A percentile compares a stretch with the other conserved stretches of the same genome.
Conservation (phyloP, 2,888 invertebrate genomes). For the Drosophila planitibia region DNA sequence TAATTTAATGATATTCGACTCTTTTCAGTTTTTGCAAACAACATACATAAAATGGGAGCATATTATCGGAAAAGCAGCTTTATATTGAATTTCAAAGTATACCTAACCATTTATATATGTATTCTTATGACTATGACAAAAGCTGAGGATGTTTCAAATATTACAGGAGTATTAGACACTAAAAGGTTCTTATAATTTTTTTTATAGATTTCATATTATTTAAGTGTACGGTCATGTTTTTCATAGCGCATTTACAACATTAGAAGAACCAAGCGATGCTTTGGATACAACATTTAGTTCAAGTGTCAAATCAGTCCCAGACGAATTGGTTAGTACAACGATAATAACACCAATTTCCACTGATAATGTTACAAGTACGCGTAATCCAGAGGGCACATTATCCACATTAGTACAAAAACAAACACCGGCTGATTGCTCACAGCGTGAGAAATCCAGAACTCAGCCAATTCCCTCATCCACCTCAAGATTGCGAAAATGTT, state of each 20-base stretch:
- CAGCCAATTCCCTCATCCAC: constrained; percentile 70
- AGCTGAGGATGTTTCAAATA: constrained; percentile 29
- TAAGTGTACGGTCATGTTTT: neutral
- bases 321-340: constrained; percentile 9
- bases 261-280: constrained; percentile 2
- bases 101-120: constrained; percentile 22
- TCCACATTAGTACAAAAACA: constrained; percentile 6
- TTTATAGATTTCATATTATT: neutral
- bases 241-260: constrained; percentile 1
- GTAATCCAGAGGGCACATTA: constrained; percentile 13
- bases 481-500: constrained; percentile 86
- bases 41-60: constrained; percentile 19
- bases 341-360: neutral
- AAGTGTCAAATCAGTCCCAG: neutral
- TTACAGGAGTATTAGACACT: neutral
- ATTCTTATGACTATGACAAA: constrained; percentile 17
- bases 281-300: constrained; percentile 16
- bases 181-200: constrained; percentile 15
- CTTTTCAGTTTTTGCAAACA: constrained; percentile 34
- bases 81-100: constrained; percentile 2
- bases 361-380: constrained; percentile 34
- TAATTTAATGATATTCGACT: constrained; percentile 2
- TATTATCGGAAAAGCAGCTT: constrained; percentile 11
- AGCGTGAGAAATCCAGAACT: constrained; percentile 68
- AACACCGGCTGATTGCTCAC: constrained; percentile 75